Base-by-base conservation (phyloP, 2,113 vertebrate genomes). In the Ascaphus truei region DNA sequence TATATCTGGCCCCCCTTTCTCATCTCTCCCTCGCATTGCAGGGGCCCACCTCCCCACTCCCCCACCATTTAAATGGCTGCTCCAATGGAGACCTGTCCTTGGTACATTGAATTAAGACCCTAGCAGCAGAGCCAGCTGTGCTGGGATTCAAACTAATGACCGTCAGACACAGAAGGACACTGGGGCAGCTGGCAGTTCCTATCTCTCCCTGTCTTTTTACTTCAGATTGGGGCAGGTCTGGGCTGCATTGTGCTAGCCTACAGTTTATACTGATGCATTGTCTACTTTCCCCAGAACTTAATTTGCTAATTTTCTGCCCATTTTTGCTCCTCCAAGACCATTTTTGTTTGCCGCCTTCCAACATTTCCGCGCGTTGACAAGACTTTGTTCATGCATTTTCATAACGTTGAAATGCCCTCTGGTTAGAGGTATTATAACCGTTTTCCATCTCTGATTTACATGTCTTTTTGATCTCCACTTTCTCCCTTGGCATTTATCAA, bases 71-170 rank as follows among this genome's bases (percentile, higher is more conserved):
- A 81, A 81, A 80, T 80, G 83, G 75, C 75, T 81, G 69, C 67
- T 80, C 71, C 75, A 75, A 80, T 79, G 77, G 84, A 78, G 74
- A 82, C 77, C 80, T 81, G 81, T 78, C 83, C 78, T 79, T 80
- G 79, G 76, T 79, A 75, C 81, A 78, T 77, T 81, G 81, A 83
- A 83, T 81, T 83, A 80, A 83, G 83, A 79, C 73, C 78, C 77
- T 84, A 77, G 74, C 80, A 77, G 74, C 80, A 62, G 73, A 81
- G 81, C 84, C 86, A 84, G 84, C 84, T 86, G 84, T 87, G 81
- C 81, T 81, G 81, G 83, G 84, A 81, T 81, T 80, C 86, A 82
- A 76, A 82, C 87, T 85, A 82, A 83, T 81, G 80, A 87, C 85
- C 80, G 74, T 73, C 82, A 86, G 82, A 79, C 81, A 74, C 80